Evolutionary conservation across 2,888 invertebrate genomes (phyloP).

Genomic region (Ennomos erosarius): DNA sequence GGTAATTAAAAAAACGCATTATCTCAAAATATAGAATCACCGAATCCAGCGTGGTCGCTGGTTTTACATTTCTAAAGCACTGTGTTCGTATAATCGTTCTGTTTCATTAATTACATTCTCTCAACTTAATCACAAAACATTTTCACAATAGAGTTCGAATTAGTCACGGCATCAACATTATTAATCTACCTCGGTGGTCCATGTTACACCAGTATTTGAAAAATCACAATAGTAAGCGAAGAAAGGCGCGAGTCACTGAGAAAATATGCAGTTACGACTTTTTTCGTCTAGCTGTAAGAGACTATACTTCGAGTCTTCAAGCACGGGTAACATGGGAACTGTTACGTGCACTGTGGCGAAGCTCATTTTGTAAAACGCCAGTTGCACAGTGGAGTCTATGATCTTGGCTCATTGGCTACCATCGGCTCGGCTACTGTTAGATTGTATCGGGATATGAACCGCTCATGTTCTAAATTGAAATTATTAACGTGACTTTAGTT

Average conservation of each 20-base stretch:
- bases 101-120: slow-evolving; percentile 28
- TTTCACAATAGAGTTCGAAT: slow-evolving; percentile 57
- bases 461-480: slow-evolving; percentile 28
- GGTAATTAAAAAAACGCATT: too few species aligned
- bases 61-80: slow-evolving; percentile 5
- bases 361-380: slow-evolving; percentile 59
- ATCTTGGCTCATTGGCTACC: slow-evolving; percentile 34
- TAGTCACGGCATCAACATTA: slow-evolving; percentile 55
- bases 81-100: slow-evolving; percentile 3
- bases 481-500: not conserved
- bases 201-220: slow-evolving; percentile 55
- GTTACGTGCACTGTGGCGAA: slow-evolving; percentile 14
- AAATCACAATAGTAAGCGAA: slow-evolving; percentile 25
- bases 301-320: slow-evolving; percentile 50
- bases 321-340: slow-evolving; percentile 28
- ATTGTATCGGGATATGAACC: slow-evolving; percentile 48
- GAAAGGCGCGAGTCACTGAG: slow-evolving; percentile 13
- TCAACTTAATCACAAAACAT: slow-evolving; percentile 42
- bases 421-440: slow-evolving; percentile 49
- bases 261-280: slow-evolving; percentile 17
- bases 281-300: slow-evolving; percentile 35
- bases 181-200: slow-evolving; percentile 67
- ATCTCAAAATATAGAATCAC: not conserved
- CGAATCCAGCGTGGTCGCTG: not conserved
- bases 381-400: slow-evolving; percentile 43